Conservation (phyloP, 2,888 invertebrate genomes). For the Lochmaea crataegi region DNA sequence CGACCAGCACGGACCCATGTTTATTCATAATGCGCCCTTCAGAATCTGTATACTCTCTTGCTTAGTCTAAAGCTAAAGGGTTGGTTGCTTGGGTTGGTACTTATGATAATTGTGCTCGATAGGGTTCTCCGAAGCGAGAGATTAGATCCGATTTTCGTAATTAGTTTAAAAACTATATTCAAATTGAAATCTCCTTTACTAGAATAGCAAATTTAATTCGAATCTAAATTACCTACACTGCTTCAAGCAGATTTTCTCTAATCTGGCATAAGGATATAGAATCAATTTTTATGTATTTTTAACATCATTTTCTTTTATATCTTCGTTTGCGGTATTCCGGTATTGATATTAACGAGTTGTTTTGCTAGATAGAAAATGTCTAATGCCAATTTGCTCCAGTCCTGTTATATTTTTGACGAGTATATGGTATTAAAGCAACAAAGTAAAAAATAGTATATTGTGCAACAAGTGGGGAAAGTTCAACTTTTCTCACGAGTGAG, state of each 20-base stretch:
- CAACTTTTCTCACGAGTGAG: no score
- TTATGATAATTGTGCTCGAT: conserved; percentile 40
- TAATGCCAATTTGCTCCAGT: no score
- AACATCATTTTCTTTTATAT: no score
- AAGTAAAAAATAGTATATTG: no score
- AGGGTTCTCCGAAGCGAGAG: conserved; percentile 21
- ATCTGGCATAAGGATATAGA: background rate
- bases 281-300: no score
- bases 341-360: no score
- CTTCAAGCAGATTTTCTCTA: background rate
- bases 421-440: no score
- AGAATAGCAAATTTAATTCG: conserved; percentile 3
- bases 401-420: no score
- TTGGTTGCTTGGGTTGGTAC: conserved; percentile 33
- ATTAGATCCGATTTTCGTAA: conserved; percentile 31
- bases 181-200: conserved; percentile 20
- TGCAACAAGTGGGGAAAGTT: no score
- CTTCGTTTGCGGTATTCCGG: no score
- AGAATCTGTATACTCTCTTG: conserved; percentile 37
- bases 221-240: background rate
- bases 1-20: conserved; percentile 64
- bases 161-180: conserved; percentile 34
- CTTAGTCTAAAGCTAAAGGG: conserved; percentile 31
- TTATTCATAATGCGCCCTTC: conserved; percentile 56
- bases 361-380: no score